These are phyloP conservation scores for Ceyx margarethae DNA, from an alignment of 2,113 vertebrate genomes.

Conservation along the genomic window DNA sequence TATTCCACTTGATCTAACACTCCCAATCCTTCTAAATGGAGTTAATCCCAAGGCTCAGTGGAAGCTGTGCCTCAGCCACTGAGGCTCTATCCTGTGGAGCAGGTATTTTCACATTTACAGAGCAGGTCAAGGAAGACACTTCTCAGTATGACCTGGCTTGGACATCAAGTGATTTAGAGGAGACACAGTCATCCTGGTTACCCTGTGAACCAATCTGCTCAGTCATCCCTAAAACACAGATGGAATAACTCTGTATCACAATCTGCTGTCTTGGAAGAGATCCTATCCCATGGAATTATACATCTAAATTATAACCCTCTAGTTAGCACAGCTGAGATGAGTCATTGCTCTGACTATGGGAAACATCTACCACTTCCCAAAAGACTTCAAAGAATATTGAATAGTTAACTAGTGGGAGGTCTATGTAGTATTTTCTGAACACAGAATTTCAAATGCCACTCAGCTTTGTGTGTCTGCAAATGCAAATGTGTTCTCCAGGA, in stretches of 20 bases:
- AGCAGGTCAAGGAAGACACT: background rate
- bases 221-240: constrained; percentile 18
- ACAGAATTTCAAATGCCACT: background rate
- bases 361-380: background rate
- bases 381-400: background rate
- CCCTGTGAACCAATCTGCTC: background rate
- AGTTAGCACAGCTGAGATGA: constrained; percentile 25
- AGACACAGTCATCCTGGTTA: background rate
- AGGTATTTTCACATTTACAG: background rate
- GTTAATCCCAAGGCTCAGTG: background rate
- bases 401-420: background rate
- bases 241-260: constrained; percentile 12
- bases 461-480: background rate
- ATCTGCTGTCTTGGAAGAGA: constrained; percentile 37
- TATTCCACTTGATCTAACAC: background rate
- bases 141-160: background rate
- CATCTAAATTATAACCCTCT: background rate
- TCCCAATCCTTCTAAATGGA: background rate
- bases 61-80: background rate
- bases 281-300: background rate
- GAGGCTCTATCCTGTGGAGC: background rate
- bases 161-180: background rate
- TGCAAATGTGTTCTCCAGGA: background rate
- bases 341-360: background rate
- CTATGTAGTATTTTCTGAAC: background rate